Conservation (phyloP, 2,113 vertebrate species). For the Cacatua alba region DNA sequence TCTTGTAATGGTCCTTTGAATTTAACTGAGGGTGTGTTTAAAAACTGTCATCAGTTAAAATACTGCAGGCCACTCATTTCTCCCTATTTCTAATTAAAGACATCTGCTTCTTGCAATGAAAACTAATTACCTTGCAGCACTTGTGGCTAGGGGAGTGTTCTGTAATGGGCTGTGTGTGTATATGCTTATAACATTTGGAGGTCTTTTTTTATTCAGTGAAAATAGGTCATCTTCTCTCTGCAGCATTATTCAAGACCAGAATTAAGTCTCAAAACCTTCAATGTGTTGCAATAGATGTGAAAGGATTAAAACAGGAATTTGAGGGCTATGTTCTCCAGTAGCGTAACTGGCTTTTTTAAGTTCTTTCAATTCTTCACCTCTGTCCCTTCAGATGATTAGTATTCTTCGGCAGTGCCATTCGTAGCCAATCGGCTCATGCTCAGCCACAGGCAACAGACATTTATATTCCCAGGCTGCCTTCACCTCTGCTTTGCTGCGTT, state of each 20-base stretch:
- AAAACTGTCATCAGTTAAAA: not conserved
- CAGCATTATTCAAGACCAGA: not conserved
- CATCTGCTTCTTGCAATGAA: not conserved
- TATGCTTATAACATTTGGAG: not conserved
- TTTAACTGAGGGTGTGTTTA: not conserved
- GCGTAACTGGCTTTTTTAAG: not conserved
- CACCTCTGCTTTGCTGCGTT: not conserved
- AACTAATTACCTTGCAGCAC: not conserved
- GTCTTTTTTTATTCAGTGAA: not conserved
- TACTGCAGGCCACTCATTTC: not conserved
- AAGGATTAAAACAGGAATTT: slow-evolving; percentile 40
- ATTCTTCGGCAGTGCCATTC: not conserved
- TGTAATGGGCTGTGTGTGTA: not conserved
- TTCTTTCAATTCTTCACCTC: not conserved
- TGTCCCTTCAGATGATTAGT: not conserved
- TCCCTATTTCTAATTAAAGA: not conserved
- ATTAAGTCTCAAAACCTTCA: slow-evolving; percentile 10
- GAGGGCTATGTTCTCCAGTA: not conserved
- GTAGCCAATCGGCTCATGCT: slow-evolving; percentile 53
- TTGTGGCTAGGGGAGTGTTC: not conserved
- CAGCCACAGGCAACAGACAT: not conserved
- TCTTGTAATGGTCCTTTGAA: not conserved
- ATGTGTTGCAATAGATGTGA: not conserved
- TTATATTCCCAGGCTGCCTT: not conserved
- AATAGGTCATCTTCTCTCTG: slow-evolving; percentile 43